These are phyloP conservation scores for Drosophila albomicans DNA, from an alignment of 1,140 invertebrate species.

Conservation along the genomic window DNA sequence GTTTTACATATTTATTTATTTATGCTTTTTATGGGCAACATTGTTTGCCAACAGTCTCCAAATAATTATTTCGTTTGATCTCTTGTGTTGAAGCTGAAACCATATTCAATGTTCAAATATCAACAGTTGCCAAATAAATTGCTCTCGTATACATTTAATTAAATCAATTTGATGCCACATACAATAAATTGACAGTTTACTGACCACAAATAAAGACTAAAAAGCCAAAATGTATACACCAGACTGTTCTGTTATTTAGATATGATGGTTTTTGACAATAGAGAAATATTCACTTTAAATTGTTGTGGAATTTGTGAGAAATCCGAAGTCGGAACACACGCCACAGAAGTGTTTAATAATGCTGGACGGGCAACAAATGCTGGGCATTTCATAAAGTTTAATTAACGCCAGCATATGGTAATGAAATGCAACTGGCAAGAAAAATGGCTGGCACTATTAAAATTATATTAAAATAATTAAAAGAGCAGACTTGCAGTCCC, in stretches of 20 bases:
- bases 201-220: constrained; percentile 6
- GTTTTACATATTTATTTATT: constrained; percentile 42
- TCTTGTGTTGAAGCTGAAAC: neutral
- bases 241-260: neutral
- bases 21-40: neutral
- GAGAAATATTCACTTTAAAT: constrained; percentile 1
- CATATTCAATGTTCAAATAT: neutral
- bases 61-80: constrained; percentile 24
- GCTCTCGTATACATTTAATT: constrained; percentile 11
- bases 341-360: constrained; percentile 48
- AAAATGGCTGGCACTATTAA: constrained; percentile 29
- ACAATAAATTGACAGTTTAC: neutral
- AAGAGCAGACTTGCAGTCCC: neutral
- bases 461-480: constrained; percentile 57
- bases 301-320: neutral
- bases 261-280: neutral
- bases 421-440: constrained; percentile 44
- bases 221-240: constrained; percentile 6
- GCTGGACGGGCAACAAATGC: constrained; percentile 35
- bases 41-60: constrained; percentile 5
- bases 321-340: neutral
- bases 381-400: constrained; percentile 53
- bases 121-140: constrained; percentile 7
- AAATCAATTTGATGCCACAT: constrained; percentile 1
- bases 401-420: constrained; percentile 66